Base-by-base conservation (phyloP, 2,888 invertebrate species). In the Hemistola chrysoprasaria region DNA sequence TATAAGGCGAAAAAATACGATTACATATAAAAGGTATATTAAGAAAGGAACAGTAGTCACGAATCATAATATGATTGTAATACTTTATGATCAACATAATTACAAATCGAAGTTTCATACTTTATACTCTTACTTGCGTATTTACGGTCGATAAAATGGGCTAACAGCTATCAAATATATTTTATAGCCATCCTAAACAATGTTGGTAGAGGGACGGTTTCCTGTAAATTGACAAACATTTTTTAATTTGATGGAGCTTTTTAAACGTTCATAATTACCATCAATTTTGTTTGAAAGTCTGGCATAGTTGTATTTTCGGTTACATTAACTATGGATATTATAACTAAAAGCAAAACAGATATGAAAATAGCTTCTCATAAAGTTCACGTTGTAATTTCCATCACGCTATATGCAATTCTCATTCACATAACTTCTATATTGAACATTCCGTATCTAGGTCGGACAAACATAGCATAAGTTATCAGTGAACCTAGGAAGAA, bases 61-160 rank as follows among this genome's bases (percentile, higher is more conserved):
- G 22, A 11, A 40, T 28, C 25, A 31, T 36, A 9, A 22, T 24
- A 37, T 34, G 23, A 38, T 23, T 22, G 30, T 30, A 9, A 41
- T 26, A 25, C 20, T 42, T 40, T 40, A 46, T 32, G 40, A 39
- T 37, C 22, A 43, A 30, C 37, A 46, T 46, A 46, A 50, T 53
- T 41, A 43, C 45, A 33, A 50, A 37, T 31, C 36, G 28, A 47
- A 44, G 10, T 45, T 37, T 22, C 31, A 29, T 47, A 34, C 36
- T 21, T 8, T 36, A 11, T 23, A 34, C 38, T 38, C 29, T 36
- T 43, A 47, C 47, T 40, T 33, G 25, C 39, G 33, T 26, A 35
- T 47, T 53, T 43, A 46, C 31, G 47, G 43, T 28, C 46, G 21
- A 46, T 50, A 48, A 53, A 49, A 24, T 9, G 30, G 40, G 47